Evolutionary conservation across 2,888 invertebrate genomes (phyloP).

Genomic region (Diploptera punctata): DNA sequence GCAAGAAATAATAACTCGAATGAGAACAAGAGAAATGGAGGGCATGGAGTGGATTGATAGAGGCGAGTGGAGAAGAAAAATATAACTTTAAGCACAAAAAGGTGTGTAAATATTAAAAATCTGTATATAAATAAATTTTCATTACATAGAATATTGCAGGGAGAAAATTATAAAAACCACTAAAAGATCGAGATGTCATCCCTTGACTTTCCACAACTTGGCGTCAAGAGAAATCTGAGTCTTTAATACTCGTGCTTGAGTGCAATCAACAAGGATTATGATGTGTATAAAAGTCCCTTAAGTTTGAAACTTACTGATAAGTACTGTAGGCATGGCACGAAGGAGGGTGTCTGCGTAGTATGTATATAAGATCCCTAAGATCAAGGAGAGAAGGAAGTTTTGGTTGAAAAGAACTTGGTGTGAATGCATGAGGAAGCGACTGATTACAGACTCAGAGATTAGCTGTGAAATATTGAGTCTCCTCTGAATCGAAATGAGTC

Average conservation of each 20-base stretch:
- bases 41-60: no score
- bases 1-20: no score
- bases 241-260: not conserved
- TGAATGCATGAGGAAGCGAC: not conserved
- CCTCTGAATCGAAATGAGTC: constrained; percentile 15
- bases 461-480: not conserved
- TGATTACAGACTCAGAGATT: constrained; percentile 7
- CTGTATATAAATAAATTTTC: no score
- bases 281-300: constrained; percentile 14
- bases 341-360: not conserved
- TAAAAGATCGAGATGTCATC: not conserved
- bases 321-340: not conserved
- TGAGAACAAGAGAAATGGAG: no score
- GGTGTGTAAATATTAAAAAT: no score
- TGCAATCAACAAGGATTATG: constrained; percentile 25
- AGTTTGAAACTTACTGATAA: not conserved
- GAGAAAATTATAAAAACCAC: no score
- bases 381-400: constrained; percentile 15
- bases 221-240: not conserved
- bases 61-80: no score
- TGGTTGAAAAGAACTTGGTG: constrained; percentile 20
- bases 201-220: not conserved
- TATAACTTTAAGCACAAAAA: no score
- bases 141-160: no score
- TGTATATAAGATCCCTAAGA: constrained; percentile 9